Percentiles rank a stretch among this genome's conserved stretches.
These are phyloP conservation scores for Galerucella nymphaeae DNA, from an alignment of 2,888 invertebrate genomes.

Conservation along the genomic window DNA sequence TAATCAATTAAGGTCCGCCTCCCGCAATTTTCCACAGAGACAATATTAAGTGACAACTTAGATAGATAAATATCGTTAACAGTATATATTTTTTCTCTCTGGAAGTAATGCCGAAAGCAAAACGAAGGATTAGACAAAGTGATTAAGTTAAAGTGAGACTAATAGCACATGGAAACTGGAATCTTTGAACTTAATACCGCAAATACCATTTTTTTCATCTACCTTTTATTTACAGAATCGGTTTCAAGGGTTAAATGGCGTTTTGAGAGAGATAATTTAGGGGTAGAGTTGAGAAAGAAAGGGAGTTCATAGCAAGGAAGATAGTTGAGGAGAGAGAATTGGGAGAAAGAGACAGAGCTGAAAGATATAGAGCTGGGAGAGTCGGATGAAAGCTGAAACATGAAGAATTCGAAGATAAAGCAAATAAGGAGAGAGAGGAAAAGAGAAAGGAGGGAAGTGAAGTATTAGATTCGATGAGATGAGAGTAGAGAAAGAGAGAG, in stretches of 20 bases:
- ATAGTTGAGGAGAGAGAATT: no score
- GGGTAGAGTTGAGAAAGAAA: no score
- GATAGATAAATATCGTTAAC: conserved; percentile 11
- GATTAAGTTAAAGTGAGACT: not conserved
- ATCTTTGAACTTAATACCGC: conserved; percentile 2
- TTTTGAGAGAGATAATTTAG: no score
- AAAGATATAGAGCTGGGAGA: no score
- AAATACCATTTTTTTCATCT: not conserved
- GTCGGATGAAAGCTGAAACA: no score
- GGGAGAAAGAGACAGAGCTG: no score
- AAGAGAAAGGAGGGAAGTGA: no score
- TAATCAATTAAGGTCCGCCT: conserved; percentile 16
- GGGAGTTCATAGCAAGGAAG: no score
- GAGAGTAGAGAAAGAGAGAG: no score
- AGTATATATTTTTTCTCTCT: not conserved
- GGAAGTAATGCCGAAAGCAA: not conserved
- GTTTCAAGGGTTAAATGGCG: not conserved
- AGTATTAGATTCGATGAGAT: no score
- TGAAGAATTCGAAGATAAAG: no score
- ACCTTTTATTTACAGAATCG: not conserved
- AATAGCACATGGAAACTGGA: conserved; percentile 4
- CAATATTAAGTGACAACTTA: conserved; percentile 15
- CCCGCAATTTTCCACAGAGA: conserved; percentile 1
- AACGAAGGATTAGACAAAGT: not conserved
- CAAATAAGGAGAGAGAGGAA: no score